Percentiles rank a stretch among this genome's conserved stretches.
Evolutionary conservation across 2,888 invertebrate species (phyloP).

Genomic region (Lepidonotus clava): DNA sequence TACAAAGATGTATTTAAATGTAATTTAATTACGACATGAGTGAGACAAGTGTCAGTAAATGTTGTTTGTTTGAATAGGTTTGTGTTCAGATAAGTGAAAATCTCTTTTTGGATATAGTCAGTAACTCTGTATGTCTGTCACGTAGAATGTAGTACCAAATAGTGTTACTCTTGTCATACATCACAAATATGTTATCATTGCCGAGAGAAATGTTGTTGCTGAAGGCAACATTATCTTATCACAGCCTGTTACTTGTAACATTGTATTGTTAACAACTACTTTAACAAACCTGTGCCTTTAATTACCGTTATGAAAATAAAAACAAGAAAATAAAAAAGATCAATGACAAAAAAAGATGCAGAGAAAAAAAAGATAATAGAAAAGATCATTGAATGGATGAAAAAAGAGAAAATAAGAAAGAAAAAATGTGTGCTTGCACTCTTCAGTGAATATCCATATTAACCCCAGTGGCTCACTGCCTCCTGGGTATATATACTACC

Average conservation of each 20-base stretch:
- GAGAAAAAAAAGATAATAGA: background rate
- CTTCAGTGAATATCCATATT: background rate
- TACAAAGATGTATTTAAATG: too few species aligned
- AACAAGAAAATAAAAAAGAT: background rate
- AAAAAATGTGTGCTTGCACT: slow-evolving; percentile 41
- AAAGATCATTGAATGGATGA: background rate
- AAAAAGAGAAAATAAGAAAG: slow-evolving; percentile 2
- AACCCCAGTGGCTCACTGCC: background rate
- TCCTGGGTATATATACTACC: background rate
- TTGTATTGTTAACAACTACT: background rate
- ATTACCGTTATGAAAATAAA: slow-evolving; percentile 25
- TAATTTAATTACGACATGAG: too few species aligned
- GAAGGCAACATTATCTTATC: background rate
- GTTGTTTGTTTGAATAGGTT: too few species aligned
- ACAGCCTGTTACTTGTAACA: background rate
- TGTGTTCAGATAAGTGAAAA: background rate
- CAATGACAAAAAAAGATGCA: background rate
- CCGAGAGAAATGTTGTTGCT: background rate
- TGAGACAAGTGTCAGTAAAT: too few species aligned
- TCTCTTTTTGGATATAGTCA: background rate
- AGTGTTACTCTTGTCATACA: background rate
- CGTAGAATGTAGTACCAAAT: background rate
- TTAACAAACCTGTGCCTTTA: slow-evolving; percentile 28
- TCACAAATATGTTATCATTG: background rate
- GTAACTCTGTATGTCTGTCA: background rate